Base-by-base conservation (phyloP, 30 jellyfish, hydroid and myxozoan species). In the Clytia hemisphaerica region DNA sequence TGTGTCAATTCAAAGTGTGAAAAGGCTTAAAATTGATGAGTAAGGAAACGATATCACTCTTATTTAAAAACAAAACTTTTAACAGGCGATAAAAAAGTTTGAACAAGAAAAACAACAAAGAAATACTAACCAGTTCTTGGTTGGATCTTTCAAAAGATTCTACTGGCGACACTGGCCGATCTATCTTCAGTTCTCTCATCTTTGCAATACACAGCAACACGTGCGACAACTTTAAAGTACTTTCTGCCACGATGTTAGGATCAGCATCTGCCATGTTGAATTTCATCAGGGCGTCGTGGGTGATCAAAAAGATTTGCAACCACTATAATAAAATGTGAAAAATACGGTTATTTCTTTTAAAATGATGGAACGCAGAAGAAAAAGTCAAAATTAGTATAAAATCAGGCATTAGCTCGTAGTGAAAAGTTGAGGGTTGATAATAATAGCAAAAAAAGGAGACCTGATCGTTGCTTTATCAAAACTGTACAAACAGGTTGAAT, bases 251-350 rank as follows among this genome's bases (percentile, higher is more conserved):
- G 54, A 50, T 45, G 61, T 79, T 26, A 9, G 57, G 63, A 64
- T 84, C 88, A 70, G 72, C 36, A 5, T 49, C 78, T 26, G 68
- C 75, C 22, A 84, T 19, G n/a, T 71, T 74, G 48, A 84, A 57
- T 25, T 45, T 44, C 1, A 76, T 45, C 93, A 76, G 76, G 2
- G 92, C 87, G 34, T 61, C 53, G 38, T 84, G 95, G 1, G 75
- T 53, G 16, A 75, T 76, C 1, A 66, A 58, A 55, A 84, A 59
- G 24, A 65, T 76, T 34, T 64, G 38, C 10, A 84, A 12, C 92
- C 92, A 75, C 95, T 82, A 48, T 28, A 66, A 57, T 16, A 45
- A 21, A 40, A 33, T 25, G 37, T 24, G 6, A 69, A 6, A 10
- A 15, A 14, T 25, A n/a, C n/a, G n/a, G n/a, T n/a, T n/a, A n/a